Percentiles rank a stretch among this genome's conserved stretches.
Conservation (phyloP, 2,888 invertebrate genomes). For the Brenthis daphne region DNA sequence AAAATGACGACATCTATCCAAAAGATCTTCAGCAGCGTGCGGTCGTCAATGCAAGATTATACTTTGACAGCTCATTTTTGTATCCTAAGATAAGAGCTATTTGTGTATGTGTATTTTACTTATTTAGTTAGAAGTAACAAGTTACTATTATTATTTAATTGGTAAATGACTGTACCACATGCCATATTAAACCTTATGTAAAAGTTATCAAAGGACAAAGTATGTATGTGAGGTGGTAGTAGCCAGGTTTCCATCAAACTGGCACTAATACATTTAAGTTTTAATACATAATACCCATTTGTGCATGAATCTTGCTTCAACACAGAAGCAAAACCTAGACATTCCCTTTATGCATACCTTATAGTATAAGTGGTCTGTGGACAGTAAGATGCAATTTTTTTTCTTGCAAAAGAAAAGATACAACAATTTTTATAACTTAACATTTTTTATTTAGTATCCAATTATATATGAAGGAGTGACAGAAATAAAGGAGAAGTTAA, state of each 20-base stretch:
- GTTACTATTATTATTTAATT: background rate
- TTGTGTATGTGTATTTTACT: slow-evolving; percentile 70
- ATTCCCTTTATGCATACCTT: too few relatives aligned
- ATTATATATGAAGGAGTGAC: slow-evolving; percentile 82
- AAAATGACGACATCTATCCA: slow-evolving; percentile 83
- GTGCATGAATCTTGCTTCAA: too few relatives aligned
- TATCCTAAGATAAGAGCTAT: slow-evolving; percentile 84
- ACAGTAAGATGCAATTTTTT: too few relatives aligned
- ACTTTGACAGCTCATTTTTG: slow-evolving; percentile 84
- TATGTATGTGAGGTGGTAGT: too few relatives aligned
- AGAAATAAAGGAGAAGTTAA: slow-evolving; percentile 77
- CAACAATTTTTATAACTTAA: background rate
- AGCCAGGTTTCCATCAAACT: too few relatives aligned
- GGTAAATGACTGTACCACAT: background rate
- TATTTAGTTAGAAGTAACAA: background rate
- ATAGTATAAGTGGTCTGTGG: too few relatives aligned
- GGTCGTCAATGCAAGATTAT: slow-evolving; percentile 83
- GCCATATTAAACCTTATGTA: too few relatives aligned
- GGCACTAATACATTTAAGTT: too few relatives aligned
- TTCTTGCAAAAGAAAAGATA: too few relatives aligned
- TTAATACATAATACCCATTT: too few relatives aligned
- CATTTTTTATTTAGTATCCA: slow-evolving; percentile 77
- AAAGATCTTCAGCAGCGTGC: slow-evolving; percentile 81
- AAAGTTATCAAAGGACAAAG: too few relatives aligned
- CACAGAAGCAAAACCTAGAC: too few relatives aligned